These are phyloP conservation scores for Delphinus delphis DNA, from an alignment of 2,113 vertebrate genomes.

Conservation along the genomic window DNA sequence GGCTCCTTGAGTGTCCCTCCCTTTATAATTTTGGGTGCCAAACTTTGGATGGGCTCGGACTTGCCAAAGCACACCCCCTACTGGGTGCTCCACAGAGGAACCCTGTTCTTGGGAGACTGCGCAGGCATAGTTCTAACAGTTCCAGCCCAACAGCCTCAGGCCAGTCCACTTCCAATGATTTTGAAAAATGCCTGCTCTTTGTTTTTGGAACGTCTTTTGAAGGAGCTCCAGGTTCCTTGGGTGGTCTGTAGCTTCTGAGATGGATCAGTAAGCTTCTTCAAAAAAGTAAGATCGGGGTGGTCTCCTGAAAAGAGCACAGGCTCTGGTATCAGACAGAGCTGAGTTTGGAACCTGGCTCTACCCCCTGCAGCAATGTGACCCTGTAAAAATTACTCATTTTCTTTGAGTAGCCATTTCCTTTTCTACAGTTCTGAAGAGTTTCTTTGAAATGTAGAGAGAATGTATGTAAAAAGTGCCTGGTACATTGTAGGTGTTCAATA, in stretches of 20 bases:
- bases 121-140: neutral
- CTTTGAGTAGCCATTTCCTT: neutral
- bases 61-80: neutral
- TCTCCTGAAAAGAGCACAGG: neutral
- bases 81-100: neutral
- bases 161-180: neutral
- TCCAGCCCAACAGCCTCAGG: neutral
- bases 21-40: constrained; percentile 17
- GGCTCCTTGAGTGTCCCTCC: neutral
- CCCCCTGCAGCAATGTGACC: neutral
- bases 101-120: neutral
- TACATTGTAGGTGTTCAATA: neutral
- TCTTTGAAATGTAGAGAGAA: neutral
- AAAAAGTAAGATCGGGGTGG: neutral
- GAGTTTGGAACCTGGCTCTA: neutral
- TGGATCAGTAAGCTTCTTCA: neutral
- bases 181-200: constrained; percentile 21
- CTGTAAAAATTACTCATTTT: neutral
- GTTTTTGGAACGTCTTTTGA: neutral
- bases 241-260: neutral
- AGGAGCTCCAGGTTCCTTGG: neutral
- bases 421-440: neutral
- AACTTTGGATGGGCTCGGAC: neutral
- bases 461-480: neutral
- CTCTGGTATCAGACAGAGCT: neutral